Evolutionary conservation across 2,113 vertebrate genomes (phyloP).

Genomic region (Agelaius tricolor): DNA sequence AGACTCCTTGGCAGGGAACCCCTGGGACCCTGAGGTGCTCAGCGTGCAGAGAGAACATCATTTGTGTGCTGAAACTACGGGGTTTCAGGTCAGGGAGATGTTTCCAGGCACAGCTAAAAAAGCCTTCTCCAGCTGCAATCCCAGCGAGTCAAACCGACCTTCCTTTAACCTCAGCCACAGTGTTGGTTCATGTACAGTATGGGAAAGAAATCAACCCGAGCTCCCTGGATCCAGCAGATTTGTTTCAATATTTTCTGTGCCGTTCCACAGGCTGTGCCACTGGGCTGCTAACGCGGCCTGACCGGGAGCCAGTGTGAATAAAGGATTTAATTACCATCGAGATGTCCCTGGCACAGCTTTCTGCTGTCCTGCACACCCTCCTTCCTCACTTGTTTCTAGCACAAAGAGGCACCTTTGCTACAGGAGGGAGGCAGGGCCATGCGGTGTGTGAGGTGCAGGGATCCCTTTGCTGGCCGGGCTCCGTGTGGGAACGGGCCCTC

Average conservation of each 20-base stretch:
- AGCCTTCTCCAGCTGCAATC: background rate
- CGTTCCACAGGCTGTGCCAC: background rate
- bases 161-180: background rate
- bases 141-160: background rate
- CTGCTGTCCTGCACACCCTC: constrained; percentile 22
- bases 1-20: background rate
- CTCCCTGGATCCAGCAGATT: background rate
- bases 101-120: background rate
- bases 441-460: fast-evolving
- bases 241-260: background rate
- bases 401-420: constrained; percentile 53
- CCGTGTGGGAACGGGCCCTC: background rate
- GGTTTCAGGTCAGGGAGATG: background rate
- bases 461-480: constrained; percentile 38
- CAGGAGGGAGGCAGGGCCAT: background rate
- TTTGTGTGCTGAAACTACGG: background rate
- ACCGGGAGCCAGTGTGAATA: background rate
- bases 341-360: constrained; percentile 18
- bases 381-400: constrained; percentile 13
- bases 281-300: background rate
- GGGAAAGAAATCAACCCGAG: background rate
- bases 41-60: fast-evolving
- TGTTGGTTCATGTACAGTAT: background rate
- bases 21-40: fast-evolving
- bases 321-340: constrained; percentile 30